Conservation (phyloP, 2,113 vertebrate genomes). For the Toxotes chatareus region DNA sequence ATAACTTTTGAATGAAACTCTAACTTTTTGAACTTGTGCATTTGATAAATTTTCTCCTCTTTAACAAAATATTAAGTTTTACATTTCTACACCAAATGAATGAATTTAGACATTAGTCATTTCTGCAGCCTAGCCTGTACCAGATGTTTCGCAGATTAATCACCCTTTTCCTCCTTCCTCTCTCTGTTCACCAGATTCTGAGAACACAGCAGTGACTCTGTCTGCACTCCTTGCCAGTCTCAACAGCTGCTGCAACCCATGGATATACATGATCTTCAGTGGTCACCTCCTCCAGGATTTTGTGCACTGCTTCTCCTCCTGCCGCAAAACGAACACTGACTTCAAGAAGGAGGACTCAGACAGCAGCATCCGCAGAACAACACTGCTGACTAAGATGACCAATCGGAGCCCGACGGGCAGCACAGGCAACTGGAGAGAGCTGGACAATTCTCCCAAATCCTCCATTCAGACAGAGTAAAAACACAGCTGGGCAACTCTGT, state of each 20-base stretch:
- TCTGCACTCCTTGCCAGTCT: constrained; percentile 93
- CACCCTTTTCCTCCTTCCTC: constrained; percentile 36
- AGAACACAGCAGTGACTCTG: constrained; percentile 91
- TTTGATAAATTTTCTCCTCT: neutral
- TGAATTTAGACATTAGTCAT: constrained; percentile 2
- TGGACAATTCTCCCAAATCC: constrained; percentile 81
- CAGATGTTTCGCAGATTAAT: constrained; percentile 60
- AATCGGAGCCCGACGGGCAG: constrained; percentile 90
- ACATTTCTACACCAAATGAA: constrained; percentile 22
- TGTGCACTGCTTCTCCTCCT: constrained; percentile 88
- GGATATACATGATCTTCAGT: constrained; percentile 99
- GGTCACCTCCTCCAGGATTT: constrained; percentile 96
- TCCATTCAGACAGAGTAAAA: constrained; percentile 83
- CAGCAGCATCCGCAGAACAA: constrained; percentile 89
- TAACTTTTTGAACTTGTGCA: neutral
- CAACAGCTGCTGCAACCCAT: constrained; percentile 98
- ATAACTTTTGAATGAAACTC: neutral
- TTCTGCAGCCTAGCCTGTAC: constrained; percentile 17
- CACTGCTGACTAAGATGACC: constrained; percentile 86
- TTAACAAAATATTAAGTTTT: neutral
- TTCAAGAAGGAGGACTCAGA: constrained; percentile 93
- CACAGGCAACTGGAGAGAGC: constrained; percentile 85
- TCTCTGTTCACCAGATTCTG: constrained; percentile 86
- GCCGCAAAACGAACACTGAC: constrained; percentile 76
- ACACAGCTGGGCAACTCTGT: constrained; percentile 31